These are phyloP conservation scores for Taphrorychus bicolor DNA, from an alignment of 2,888 invertebrate genomes.

Conservation along the genomic window DNA sequence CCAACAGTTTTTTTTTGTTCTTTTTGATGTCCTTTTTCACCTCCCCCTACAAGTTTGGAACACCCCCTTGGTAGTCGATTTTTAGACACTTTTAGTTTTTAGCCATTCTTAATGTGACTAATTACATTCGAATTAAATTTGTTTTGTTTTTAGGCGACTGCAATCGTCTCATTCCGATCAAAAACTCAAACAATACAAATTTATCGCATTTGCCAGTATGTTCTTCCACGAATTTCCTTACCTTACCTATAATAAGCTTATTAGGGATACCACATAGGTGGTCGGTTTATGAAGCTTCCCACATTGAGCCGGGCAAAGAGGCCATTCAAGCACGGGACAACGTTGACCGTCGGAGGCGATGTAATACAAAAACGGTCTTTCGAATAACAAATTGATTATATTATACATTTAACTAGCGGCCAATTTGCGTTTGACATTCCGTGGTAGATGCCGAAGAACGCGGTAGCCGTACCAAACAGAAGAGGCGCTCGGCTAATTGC, in stretches of 20 bases:
- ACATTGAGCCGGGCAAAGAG: background rate
- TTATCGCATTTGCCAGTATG: too few species aligned
- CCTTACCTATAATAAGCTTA: background rate
- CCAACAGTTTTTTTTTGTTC: too few species aligned
- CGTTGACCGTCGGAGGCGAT: slow-evolving; percentile 14
- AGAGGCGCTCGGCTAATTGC: slow-evolving; percentile 34
- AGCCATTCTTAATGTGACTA: too few species aligned
- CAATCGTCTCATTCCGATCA: too few species aligned
- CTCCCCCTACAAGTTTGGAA: too few species aligned
- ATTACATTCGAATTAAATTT: too few species aligned
- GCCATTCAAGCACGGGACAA: background rate
- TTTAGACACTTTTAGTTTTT: too few species aligned
- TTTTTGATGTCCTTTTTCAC: too few species aligned
- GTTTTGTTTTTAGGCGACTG: too few species aligned
- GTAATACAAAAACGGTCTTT: slow-evolving; percentile 16
- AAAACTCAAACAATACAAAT: too few species aligned
- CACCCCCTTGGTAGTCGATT: too few species aligned
- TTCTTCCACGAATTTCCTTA: background rate
- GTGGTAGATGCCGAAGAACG: slow-evolving; percentile 26
- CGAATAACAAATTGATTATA: slow-evolving; percentile 42
- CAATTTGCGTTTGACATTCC: slow-evolving; percentile 43
- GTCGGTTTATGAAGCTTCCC: background rate
- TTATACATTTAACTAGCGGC: slow-evolving; percentile 40
- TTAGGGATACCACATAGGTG: background rate
- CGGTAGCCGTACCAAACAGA: slow-evolving; percentile 33